phyloP scores from a whole-genome alignment of 1,140 invertebrate species.

The Euglossa dilemma region DNA sequence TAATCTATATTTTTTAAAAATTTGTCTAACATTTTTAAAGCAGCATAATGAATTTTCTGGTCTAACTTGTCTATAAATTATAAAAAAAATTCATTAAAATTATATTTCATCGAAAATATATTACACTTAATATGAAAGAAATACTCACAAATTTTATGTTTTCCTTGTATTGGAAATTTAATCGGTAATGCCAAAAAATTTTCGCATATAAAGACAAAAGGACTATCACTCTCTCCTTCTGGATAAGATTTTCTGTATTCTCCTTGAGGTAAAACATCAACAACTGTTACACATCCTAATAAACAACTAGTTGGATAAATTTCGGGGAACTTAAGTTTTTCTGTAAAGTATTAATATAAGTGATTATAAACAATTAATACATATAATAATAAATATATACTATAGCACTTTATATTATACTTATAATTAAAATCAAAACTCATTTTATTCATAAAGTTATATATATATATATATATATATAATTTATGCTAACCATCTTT shows the following conservation, averaged over 20 bases:
- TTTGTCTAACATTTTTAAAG: slow-evolving; percentile 83
- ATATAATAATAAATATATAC: background rate
- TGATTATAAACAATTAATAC: background rate
- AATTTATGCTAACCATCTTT: slow-evolving; percentile 85
- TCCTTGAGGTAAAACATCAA: slow-evolving; percentile 94
- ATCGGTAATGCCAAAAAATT: slow-evolving; percentile 91
- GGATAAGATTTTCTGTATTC: slow-evolving; percentile 92
- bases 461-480: too few species aligned
- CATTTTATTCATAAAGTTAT: slow-evolving; percentile 72
- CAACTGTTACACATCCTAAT: slow-evolving; percentile 93
- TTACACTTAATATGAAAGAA: background rate
- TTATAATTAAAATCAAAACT: slow-evolving; percentile 9
- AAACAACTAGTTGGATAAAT: slow-evolving; percentile 94
- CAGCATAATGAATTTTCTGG: slow-evolving; percentile 89
- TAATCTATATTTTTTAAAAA: slow-evolving; percentile 43
- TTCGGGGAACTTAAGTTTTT: slow-evolving; percentile 89
- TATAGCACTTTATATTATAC: background rate
- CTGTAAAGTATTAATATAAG: slow-evolving; percentile 77
- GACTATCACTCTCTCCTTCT: slow-evolving; percentile 92
- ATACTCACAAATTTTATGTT: slow-evolving; percentile 97
- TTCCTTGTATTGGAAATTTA: slow-evolving; percentile 94
- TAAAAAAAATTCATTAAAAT: slow-evolving; percentile 41
- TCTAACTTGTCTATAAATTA: slow-evolving; percentile 89
- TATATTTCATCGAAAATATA: background rate
- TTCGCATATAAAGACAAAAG: slow-evolving; percentile 96